Evolutionary conservation across 2,113 vertebrate species (phyloP).

Genomic region (Campylorhamphus procurvoides): DNA sequence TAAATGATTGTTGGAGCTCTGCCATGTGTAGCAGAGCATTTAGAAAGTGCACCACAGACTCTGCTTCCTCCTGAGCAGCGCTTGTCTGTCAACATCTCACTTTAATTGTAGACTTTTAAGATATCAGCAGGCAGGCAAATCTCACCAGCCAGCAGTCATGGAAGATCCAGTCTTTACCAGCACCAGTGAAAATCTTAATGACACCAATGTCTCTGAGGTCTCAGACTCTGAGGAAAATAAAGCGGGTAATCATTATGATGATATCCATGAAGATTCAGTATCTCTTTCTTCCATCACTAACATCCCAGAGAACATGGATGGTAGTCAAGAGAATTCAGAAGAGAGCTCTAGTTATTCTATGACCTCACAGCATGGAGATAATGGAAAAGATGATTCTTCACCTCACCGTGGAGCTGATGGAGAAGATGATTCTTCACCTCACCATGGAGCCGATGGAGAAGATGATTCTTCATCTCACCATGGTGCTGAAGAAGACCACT

Average conservation of each 20-base stretch:
- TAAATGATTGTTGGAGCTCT: constrained; percentile 79
- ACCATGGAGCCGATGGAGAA: not conserved
- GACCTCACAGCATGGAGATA: not conserved
- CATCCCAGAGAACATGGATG: constrained; percentile 20
- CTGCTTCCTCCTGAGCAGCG: not conserved
- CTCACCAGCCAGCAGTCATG: constrained; percentile 67
- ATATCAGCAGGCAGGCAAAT: not conserved
- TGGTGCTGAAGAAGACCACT: constrained; percentile 6
- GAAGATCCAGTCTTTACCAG: constrained; percentile 23
- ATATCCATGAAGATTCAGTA: not conserved
- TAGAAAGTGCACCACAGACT: constrained; percentile 31
- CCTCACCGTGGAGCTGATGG: not conserved
- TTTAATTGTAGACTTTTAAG: not conserved
- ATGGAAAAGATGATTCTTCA: not conserved
- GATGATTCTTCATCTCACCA: not conserved
- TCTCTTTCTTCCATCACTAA: not conserved
- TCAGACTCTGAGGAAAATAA: not conserved
- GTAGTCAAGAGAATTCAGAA: not conserved
- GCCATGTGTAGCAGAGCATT: constrained; percentile 57
- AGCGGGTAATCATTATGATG: not conserved
- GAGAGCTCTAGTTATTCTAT: constrained; percentile 23
- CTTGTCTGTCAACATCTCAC: not conserved
- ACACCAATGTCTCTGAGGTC: not conserved
- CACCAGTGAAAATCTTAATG: constrained; percentile 17
- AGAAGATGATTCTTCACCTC: constrained; percentile 9